These are phyloP conservation scores for Oligia fasciuncula DNA, from an alignment of 2,888 invertebrate genomes.

Conservation along the genomic window DNA sequence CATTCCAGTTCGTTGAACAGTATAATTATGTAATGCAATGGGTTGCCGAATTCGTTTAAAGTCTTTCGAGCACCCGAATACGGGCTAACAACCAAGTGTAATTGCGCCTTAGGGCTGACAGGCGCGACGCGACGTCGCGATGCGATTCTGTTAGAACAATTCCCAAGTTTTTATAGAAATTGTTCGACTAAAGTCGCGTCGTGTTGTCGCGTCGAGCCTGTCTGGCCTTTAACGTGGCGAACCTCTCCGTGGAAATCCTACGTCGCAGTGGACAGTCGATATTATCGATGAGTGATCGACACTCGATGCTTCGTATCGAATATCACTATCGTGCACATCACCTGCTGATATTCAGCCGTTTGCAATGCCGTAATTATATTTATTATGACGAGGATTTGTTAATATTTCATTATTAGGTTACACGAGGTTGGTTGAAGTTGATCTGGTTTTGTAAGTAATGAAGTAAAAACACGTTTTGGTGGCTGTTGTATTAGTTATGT, in stretches of 20 bases:
- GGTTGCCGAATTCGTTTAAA: background rate
- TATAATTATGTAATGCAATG: background rate
- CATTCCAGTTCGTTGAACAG: background rate
- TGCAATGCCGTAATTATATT: constrained; percentile 5
- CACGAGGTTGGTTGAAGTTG: constrained; percentile 19
- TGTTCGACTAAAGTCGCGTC: too few relatives aligned
- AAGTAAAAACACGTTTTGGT: background rate
- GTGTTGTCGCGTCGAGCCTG: too few relatives aligned
- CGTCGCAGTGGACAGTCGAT: background rate
- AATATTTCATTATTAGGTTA: constrained; percentile 38
- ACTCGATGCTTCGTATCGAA: constrained; percentile 47
- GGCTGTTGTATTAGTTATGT: background rate
- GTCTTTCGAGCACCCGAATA: background rate
- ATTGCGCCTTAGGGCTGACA: too few relatives aligned
- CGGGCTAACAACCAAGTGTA: background rate
- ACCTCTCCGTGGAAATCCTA: background rate
- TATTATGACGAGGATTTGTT: constrained; percentile 6
- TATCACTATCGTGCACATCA: constrained; percentile 44
- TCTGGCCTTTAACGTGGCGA: background rate
- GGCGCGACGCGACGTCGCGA: too few relatives aligned
- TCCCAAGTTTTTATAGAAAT: too few relatives aligned
- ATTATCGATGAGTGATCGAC: constrained; percentile 41
- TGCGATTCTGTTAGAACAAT: too few relatives aligned
- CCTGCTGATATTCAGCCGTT: constrained; percentile 25
- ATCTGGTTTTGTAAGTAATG: constrained; percentile 1